Evolutionary conservation across 2,113 vertebrate species (phyloP).

Genomic region (Micronycteris hirsuta): DNA sequence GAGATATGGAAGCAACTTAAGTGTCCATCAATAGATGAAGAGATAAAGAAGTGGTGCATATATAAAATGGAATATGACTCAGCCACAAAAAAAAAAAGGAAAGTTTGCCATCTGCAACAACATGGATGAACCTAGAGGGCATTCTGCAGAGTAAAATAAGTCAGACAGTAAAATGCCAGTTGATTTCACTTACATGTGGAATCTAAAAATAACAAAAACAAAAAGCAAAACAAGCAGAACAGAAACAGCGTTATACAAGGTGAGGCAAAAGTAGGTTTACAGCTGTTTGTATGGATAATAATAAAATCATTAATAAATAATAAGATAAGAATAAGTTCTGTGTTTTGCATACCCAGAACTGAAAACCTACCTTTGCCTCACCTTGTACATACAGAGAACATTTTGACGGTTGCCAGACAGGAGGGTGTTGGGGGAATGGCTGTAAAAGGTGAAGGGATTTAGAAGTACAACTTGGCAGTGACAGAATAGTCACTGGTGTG

Average conservation of each 20-base stretch:
- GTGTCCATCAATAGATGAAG: not conserved
- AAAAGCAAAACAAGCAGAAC: not conserved
- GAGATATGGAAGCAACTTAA: not conserved
- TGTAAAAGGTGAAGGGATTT: not conserved
- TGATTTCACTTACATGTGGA: not conserved
- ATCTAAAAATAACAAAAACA: no score
- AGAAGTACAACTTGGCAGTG: not conserved
- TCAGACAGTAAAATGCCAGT: not conserved
- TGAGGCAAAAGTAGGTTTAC: not conserved
- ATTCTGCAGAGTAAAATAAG: not conserved
- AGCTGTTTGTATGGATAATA: not conserved
- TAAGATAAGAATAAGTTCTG: not conserved
- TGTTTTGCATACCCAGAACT: not conserved
- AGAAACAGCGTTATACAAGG: not conserved
- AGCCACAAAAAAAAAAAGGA: not conserved
- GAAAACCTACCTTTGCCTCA: not conserved
- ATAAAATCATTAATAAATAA: not conserved
- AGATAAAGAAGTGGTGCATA: not conserved
- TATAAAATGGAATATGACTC: not conserved
- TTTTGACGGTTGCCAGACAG: not conserved
- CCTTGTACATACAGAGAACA: not conserved
- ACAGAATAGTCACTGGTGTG: not conserved
- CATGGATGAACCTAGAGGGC: not conserved
- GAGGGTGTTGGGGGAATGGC: not conserved
- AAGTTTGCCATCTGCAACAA: not conserved